Base-by-base conservation (phyloP, 1,140 invertebrate species). In the Dysdera silvatica region DNA sequence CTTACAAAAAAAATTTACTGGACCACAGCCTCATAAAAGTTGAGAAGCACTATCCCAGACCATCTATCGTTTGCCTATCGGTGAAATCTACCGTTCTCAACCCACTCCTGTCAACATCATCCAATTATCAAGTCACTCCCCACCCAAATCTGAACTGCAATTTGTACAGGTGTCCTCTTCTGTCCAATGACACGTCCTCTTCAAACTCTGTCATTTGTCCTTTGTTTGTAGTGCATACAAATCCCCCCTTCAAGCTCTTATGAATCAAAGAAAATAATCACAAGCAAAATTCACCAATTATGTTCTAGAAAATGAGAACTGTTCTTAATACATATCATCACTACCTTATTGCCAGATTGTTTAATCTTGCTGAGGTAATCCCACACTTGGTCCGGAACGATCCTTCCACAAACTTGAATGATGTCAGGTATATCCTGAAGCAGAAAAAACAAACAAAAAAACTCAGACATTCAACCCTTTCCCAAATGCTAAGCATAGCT, bases 361-460 rank as follows among this genome's bases (percentile, higher is more conserved):
- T 89, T 89, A 78, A 94, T 89, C 77, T 95, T 93, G 4, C 82
- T 82, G 31, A 98, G 85, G 72, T 97, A 97, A 58, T 95, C 91
- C 88, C 89, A 95, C 10, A 96, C 91, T 37, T 88, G 91, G 5
- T 88, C 85, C 4, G 89, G 90, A 56, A 84, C 83, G 68, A 98
- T 95, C 67, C 94, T 82, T 10, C 94, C 94, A 56, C 95, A 90
- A 31, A 96, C 86, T 69, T 91, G 87, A 20, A 95, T 78, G n/a
- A 86, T 85, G 53, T 84, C 79, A 1, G 85, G 85, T 6, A 95
- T 71, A 73, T 90, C 84, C 68, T 86, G 67, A n/a, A n/a, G n/a
- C n/a, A n/a, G n/a, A n/a, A n/a, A n/a, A n/a, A n/a, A n/a, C n/a
- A n/a, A n/a, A n/a, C n/a, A n/a, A n/a, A n/a, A n/a, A n/a, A n/a